Evolutionary conservation across 2,797 vertebrate species (phyloP).

Genomic region (Oryzias sinensis): DNA sequence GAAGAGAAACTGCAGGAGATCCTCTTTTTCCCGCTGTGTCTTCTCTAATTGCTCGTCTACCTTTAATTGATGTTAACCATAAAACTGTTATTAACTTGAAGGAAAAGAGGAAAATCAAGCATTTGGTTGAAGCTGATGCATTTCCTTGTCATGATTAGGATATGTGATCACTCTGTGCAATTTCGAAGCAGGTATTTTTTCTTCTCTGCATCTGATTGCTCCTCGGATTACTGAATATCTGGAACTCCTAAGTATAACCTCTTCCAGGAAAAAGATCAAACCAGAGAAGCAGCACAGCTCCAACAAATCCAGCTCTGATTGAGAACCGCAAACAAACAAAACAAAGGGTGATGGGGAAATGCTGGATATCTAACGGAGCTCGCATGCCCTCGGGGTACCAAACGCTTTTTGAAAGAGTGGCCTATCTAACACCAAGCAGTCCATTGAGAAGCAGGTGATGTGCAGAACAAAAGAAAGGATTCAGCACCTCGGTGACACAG

Average conservation of each 20-base stretch:
- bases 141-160: constrained; percentile 44
- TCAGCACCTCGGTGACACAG: constrained; percentile 80
- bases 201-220: constrained; percentile 55
- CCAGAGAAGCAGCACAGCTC: constrained; percentile 16
- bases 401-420: constrained; percentile 70
- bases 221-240: constrained; percentile 52
- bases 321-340: constrained; percentile 5
- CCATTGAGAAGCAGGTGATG: constrained; percentile 84
- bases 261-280: constrained; percentile 29
- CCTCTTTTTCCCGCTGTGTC: constrained; percentile 73
- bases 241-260: constrained; percentile 24
- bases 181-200: constrained; percentile 62
- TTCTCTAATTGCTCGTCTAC: constrained; percentile 77
- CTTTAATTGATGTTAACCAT: constrained; percentile 82
- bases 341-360: constrained; percentile 40
- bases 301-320: constrained; percentile 35
- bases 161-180: constrained; percentile 68
- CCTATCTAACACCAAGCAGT: constrained; percentile 78
- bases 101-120: constrained; percentile 41
- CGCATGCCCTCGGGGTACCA: constrained; percentile 59
- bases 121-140: constrained; percentile 51
- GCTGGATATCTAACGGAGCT: constrained; percentile 60
- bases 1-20: constrained; percentile 76
- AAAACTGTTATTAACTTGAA: constrained; percentile 75
- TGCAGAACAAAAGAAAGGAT: constrained; percentile 83